Conservation (phyloP, 2,113 vertebrate species). For the Clarias macrocephalus region DNA sequence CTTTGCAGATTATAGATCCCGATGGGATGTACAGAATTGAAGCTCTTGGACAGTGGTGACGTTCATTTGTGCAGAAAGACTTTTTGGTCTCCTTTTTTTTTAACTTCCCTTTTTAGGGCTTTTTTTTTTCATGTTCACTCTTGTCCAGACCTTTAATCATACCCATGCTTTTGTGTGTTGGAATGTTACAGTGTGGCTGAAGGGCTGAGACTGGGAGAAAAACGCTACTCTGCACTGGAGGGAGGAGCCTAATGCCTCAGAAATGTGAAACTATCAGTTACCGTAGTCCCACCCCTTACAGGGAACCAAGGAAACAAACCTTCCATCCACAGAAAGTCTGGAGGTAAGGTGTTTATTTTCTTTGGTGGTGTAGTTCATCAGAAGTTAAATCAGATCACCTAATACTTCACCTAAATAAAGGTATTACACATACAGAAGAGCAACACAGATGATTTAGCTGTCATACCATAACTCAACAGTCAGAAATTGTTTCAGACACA, state of each 20-base stretch:
- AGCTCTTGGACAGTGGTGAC: neutral
- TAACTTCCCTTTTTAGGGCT: neutral
- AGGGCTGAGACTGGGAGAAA: slow-evolving; percentile 56
- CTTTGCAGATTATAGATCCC: too few relatives aligned
- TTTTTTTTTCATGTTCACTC: neutral
- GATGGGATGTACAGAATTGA: neutral
- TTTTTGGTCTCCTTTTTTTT: neutral
- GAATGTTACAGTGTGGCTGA: slow-evolving; percentile 47
- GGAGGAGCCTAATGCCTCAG: slow-evolving; percentile 65
- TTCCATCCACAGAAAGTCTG: slow-evolving; percentile 69
- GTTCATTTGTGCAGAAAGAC: neutral
- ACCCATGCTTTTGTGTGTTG: slow-evolving; percentile 33
- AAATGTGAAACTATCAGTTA: slow-evolving; percentile 72
- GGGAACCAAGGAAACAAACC: slow-evolving; percentile 70
- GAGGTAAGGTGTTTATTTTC: slow-evolving; percentile 67
- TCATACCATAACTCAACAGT: neutral
- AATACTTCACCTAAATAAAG: neutral
- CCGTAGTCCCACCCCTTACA: slow-evolving; percentile 78
- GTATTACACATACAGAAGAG: too few relatives aligned
- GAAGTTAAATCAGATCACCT: neutral
- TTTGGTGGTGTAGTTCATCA: neutral
- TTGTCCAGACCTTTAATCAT: slow-evolving; percentile 10
- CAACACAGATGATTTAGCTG: neutral
- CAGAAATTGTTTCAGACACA: neutral
- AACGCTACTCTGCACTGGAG: slow-evolving; percentile 39